Conservation (phyloP, 2,888 invertebrate genomes). For the Drosophila multiciliata region DNA sequence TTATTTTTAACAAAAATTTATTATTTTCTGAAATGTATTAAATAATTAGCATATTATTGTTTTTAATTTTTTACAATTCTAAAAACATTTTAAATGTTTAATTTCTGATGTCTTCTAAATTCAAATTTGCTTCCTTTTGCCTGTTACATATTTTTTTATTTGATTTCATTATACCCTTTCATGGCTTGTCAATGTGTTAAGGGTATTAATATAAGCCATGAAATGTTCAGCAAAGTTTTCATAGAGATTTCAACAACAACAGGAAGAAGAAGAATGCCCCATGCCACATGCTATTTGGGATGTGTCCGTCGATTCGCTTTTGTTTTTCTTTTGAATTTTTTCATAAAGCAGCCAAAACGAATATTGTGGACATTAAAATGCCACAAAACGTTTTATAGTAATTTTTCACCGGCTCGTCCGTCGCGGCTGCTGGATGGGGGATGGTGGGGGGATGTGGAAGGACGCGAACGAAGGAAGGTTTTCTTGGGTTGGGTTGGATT, state of each 20-base stretch:
- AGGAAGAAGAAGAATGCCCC: neutral
- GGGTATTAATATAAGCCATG: constrained; percentile 1
- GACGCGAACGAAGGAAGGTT: constrained; percentile 20
- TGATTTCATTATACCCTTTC: neutral
- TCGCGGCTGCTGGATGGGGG: neutral
- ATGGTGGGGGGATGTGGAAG: constrained; percentile 8
- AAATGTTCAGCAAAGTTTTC: neutral
- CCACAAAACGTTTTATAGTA: constrained; percentile 82
- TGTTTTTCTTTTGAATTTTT: constrained; percentile 68
- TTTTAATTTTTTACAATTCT: no score
- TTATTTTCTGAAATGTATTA: neutral
- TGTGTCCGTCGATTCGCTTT: constrained; percentile 45
- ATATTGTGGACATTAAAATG: constrained; percentile 79
- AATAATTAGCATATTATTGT: neutral
- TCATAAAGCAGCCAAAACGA: constrained; percentile 62
- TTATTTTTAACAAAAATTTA: neutral
- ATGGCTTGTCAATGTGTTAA: neutral
- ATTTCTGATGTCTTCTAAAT: neutral
- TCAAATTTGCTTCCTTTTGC: neutral
- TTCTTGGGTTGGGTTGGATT: neutral
- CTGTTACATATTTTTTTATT: neutral
- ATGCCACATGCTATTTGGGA: constrained; percentile 1
- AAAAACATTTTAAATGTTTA: no score
- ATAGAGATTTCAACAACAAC: neutral
- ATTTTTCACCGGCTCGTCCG: constrained; percentile 66